These are phyloP conservation scores for Terrapene triunguis DNA, from an alignment of 2,113 vertebrate species.

Conservation along the genomic window DNA sequence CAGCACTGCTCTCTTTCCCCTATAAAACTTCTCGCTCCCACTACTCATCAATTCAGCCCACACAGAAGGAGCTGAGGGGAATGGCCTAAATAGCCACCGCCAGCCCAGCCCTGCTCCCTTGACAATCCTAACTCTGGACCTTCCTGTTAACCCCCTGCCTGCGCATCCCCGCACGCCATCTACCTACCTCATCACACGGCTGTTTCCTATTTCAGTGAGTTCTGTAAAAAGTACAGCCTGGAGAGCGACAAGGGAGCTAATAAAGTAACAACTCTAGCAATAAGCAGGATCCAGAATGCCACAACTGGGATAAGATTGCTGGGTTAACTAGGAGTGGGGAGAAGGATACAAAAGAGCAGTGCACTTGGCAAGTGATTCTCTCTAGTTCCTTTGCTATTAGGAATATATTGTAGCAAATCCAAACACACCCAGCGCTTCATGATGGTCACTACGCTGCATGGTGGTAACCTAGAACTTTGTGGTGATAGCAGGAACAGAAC, in stretches of 20 bases:
- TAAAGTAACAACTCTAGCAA: neutral
- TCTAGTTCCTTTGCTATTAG: neutral
- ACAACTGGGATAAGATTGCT: neutral
- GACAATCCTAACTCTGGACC: neutral
- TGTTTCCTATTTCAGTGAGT: neutral
- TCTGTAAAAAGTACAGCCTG: too few species aligned
- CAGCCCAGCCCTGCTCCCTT: neutral
- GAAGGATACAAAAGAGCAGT: neutral
- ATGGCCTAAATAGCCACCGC: accelerated
- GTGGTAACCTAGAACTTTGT: neutral
- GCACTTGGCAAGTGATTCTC: neutral
- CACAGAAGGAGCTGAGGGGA: neutral
- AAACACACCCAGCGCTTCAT: neutral
- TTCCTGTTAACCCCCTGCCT: neutral
- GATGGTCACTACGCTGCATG: neutral
- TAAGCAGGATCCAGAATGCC: neutral
- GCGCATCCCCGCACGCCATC: neutral
- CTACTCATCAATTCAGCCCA: accelerated
- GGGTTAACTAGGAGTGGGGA: neutral
- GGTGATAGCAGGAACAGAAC: neutral
- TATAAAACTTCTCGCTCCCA: accelerated
- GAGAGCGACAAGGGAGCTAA: too few species aligned
- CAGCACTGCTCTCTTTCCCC: accelerated
- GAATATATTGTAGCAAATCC: neutral
- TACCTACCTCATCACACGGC: neutral